Percentiles rank a stretch among this genome's conserved stretches.
Conservation (phyloP, 2,113 vertebrate genomes). For the Laticauda colubrina region DNA sequence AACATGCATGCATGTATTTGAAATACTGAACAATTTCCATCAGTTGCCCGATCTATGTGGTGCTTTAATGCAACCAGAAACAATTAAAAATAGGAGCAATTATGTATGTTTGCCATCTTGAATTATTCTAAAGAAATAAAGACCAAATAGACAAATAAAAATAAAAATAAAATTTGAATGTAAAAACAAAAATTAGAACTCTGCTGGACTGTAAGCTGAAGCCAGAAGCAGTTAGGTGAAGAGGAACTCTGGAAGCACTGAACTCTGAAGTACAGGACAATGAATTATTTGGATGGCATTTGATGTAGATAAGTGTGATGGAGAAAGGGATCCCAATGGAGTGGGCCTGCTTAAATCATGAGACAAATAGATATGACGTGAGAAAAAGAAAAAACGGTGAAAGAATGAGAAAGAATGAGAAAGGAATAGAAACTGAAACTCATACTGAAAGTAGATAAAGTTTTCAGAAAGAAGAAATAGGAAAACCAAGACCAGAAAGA, state of each 20-base stretch:
- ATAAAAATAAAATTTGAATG: neutral
- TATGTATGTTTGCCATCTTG: neutral
- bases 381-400: neutral
- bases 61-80: neutral
- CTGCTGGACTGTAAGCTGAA: slow-evolving; percentile 32
- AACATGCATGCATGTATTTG: neutral
- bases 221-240: slow-evolving; percentile 57
- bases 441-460: neutral
- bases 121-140: neutral
- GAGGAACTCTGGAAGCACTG: slow-evolving; percentile 54
- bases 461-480: neutral
- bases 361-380: neutral
- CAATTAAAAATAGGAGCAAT: neutral
- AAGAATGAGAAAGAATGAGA: neutral
- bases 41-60: neutral
- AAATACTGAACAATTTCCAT: neutral
- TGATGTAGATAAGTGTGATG: neutral
- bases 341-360: neutral
- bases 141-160: neutral
- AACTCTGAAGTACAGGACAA: slow-evolving; percentile 60
- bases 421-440: neutral
- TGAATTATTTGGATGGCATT: slow-evolving; percentile 43
- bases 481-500: slow-evolving; percentile 37
- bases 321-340: neutral
- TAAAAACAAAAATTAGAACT: neutral